Percentiles rank a stretch among this genome's conserved stretches.
phyloP scores from a whole-genome alignment of 37 sponge, comb jelly and placozoan genomes.

The Aphrocallistes beatrix region DNA sequence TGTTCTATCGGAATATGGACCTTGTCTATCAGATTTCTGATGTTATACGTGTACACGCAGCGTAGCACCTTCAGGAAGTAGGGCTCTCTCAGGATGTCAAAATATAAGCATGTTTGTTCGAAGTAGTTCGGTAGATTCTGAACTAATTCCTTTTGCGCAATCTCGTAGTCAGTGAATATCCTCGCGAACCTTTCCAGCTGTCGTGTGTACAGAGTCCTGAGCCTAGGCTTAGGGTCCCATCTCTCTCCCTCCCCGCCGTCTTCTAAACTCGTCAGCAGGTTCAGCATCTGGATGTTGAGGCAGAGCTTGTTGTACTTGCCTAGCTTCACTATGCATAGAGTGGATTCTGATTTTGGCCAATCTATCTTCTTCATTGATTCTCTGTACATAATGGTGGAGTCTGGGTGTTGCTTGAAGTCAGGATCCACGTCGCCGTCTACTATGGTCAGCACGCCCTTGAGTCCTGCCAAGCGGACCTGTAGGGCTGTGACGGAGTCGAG shows the following conservation, averaged over 20 bases:
- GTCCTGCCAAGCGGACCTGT: neutral
- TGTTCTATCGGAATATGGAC: neutral
- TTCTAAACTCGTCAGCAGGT: neutral
- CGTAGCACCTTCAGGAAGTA: neutral
- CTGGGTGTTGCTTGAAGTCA: neutral
- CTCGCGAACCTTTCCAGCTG: neutral
- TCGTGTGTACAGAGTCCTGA: neutral
- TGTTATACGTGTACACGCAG: neutral
- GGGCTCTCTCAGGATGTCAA: neutral
- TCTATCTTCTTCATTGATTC: slow-evolving; percentile 12
- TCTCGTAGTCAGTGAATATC: neutral
- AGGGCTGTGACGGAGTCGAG: neutral
- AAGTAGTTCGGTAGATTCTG: neutral
- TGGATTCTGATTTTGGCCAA: neutral
- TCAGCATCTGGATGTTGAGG: slow-evolving; percentile 2
- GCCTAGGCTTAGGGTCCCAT: neutral
- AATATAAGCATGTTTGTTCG: neutral
- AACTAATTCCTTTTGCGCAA: neutral
- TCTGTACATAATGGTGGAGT: neutral
- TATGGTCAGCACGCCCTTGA: neutral
- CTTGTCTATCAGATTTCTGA: neutral
- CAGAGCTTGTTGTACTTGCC: neutral
- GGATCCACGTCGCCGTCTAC: neutral
- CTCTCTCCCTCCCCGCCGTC: neutral
- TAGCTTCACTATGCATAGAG: neutral